Conservation (phyloP, 92 coral and sea anemone species). For the Phymanthus crucifer region DNA sequence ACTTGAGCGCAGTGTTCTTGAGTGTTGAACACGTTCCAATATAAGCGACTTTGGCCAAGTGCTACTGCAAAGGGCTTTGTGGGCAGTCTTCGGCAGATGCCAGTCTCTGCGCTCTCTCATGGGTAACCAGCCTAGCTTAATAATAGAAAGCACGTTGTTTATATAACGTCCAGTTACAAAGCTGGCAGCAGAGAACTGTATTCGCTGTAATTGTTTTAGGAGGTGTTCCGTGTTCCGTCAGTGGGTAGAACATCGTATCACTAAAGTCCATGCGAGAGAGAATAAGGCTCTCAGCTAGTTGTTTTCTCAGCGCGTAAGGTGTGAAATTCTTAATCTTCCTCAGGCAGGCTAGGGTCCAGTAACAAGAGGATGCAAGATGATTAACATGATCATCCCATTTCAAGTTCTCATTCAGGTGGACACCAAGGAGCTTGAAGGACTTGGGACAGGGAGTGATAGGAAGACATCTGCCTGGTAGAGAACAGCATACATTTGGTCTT, state of each 20-base stretch:
- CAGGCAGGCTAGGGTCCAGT: slow-evolving; percentile 31
- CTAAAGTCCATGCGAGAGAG: slow-evolving; percentile 18
- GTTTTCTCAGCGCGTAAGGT: slow-evolving; percentile 32
- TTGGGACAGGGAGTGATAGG: slow-evolving; percentile 36
- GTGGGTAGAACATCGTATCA: slow-evolving; percentile 32
- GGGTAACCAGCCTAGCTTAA: slow-evolving; percentile 43
- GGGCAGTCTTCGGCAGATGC: slow-evolving; percentile 43
- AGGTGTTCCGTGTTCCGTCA: too few relatives aligned
- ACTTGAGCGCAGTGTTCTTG: not conserved
- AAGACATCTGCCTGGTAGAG: slow-evolving; percentile 50
- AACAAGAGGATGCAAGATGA: slow-evolving; percentile 38
- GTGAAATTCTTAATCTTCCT: slow-evolving; percentile 52
- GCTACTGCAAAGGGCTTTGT: slow-evolving; percentile 32
- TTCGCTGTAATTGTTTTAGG: slow-evolving; percentile 45
- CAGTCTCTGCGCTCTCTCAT: slow-evolving; percentile 44
- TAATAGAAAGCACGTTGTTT: slow-evolving; percentile 11
- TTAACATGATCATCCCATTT: slow-evolving; percentile 49
- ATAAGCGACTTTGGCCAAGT: not conserved
- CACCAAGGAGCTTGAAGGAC: slow-evolving; percentile 33
- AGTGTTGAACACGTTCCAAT: not conserved
- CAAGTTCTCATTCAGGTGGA: slow-evolving; percentile 23
- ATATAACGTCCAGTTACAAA: slow-evolving; percentile 48
- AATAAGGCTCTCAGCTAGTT: slow-evolving; percentile 24
- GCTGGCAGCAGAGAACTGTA: slow-evolving; percentile 50
- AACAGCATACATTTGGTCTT: slow-evolving; percentile 22